Evolutionary conservation across 2,113 vertebrate species (phyloP), one percentile per base, ranked within the genome.

Genomic region (Oreocharis arfaki): DNA sequence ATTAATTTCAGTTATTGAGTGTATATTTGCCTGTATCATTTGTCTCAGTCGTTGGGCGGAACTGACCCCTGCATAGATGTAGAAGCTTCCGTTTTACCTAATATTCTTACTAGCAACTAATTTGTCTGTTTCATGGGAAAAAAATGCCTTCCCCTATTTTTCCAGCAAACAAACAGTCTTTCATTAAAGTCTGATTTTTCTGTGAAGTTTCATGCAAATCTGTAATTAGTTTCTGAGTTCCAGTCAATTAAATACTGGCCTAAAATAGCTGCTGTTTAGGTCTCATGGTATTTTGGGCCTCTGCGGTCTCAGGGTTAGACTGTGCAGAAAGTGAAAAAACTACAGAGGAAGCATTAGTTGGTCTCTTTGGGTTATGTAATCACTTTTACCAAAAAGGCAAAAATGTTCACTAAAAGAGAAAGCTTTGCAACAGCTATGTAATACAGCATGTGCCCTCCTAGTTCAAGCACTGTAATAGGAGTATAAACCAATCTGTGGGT

Each of bases 161-260:
- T 60, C 27, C 32, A n/a, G 63, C 52, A 69, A 93, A 76, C 52
- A 69, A 93, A 76, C 4, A 37, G 33, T 21, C 23, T 87, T 90
- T 89, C 73, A 91, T 91, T 94, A 94, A 64, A 84, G 10, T 35
- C 87, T 81, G 37, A n/a, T 82, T 67, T 88, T 89, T 76, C 76
- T 87, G 56, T 87, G 73, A 87, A 89, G 84, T 87, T 52, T 82
- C 20, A 60, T 56, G 35, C 41, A 92, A 91, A 90, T 87, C 56
- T 79, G 39, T 91, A 92, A 93, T 95, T 93, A 95, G 53, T 95
- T 91, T 89, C 69, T 76, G 57, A 87, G n/a, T 94, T 84, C 52
- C 55, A 89, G 35, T 53, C 69, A 92, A 84, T 94, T 94, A 95
- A 89, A 87, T 65, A 91, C 26, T 68, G 49, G 39, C 46, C 50